Percentiles rank a stretch among this genome's conserved stretches.
These are phyloP conservation scores for Sitta europaea DNA, from an alignment of 2,113 vertebrate genomes.

Conservation along the genomic window DNA sequence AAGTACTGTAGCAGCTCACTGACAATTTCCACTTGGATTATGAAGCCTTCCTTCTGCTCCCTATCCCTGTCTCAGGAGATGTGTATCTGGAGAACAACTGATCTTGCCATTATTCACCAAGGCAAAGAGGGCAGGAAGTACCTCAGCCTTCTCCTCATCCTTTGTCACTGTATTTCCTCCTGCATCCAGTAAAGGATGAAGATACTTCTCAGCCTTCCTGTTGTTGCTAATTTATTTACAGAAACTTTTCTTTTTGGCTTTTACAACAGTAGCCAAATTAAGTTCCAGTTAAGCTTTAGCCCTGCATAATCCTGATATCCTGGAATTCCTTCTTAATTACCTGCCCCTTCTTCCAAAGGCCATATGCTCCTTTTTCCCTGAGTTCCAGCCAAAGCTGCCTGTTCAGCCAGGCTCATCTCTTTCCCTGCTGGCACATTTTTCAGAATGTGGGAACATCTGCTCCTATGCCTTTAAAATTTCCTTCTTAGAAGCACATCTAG, in stretches of 20 bases:
- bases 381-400: background rate
- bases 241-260: background rate
- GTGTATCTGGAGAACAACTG: background rate
- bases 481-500: background rate
- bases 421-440: background rate
- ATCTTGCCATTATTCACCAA: background rate
- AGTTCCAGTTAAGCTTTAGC: background rate
- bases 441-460: background rate
- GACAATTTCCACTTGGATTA: background rate
- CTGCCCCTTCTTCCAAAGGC: background rate
- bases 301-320: background rate
- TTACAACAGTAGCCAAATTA: background rate
- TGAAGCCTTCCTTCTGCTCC: background rate
- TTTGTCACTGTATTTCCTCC: background rate
- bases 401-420: background rate
- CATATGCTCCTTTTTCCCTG: background rate
- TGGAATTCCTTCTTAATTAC: background rate
- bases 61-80: background rate
- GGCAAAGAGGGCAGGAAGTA: background rate
- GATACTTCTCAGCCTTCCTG: background rate
- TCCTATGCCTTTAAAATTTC: background rate
- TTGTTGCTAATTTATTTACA: background rate
- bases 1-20: background rate
- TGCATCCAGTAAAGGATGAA: background rate
- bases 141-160: background rate